Base-by-base conservation (phyloP, 1,140 invertebrate genomes). In the Himalopsyche phryganea region DNA sequence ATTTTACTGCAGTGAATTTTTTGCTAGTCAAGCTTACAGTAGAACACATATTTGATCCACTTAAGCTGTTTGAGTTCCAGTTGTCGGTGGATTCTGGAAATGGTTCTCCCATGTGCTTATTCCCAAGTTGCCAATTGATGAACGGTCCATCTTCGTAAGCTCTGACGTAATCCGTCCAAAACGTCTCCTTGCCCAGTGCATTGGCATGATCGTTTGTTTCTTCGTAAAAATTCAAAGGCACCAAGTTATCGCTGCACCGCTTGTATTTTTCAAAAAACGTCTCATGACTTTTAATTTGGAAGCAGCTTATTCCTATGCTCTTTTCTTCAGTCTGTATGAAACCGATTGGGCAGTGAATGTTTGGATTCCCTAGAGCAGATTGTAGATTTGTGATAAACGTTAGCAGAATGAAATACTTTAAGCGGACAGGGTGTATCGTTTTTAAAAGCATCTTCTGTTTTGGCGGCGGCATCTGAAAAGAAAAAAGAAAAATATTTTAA, bases 141-240 rank as follows among this genome's bases (percentile, higher is more conserved):
- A 75, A 76, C 0, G 71, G 68, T 9, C 75, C 75, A 6, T 74
- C 71, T 32, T 71, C 68, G 41, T 77, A 75, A 5, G 68, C 40
- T 11, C 70, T 67, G 47, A 68, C 70, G 50, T 71, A 77, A 18
- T 77, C 73, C 0, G 71, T 68, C 76, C 76, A 78, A 48, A 77
- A 60, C 15, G 61, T 52, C 32, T 66, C 58, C 14, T 70, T 68
- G 23, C 64, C 57, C 14, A 68, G 65, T 15, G 65, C 53, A 42
- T 61, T 63, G 0, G 66, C 61, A 6, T 71, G 58, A 46, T 71
- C 68, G 4, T 69, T 54, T 17, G 66, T 68, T 15, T 68, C 15
- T 33, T 69, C 68, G 45, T 71, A 56, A 57, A 70, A 64, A 0
- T 68, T 28, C 1, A 57, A 61, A 0, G 69, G 66, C 48, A 69